Evolutionary conservation across 2,113 vertebrate species (phyloP), one percentile per base, ranked within the genome.

Genomic region (Diphyllodes magnificus): DNA sequence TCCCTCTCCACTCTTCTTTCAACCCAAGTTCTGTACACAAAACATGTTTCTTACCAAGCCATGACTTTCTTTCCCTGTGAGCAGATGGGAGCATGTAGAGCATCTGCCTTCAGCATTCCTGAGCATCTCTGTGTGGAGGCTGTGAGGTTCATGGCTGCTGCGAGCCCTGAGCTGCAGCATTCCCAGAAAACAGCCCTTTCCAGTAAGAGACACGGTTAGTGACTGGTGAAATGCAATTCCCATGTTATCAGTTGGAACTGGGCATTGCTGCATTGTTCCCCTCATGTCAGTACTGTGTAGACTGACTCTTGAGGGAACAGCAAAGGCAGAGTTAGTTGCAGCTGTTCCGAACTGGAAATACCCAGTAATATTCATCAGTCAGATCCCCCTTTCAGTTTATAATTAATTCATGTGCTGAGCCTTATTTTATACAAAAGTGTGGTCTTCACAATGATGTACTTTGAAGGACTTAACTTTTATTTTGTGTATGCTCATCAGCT

Each of bases 391-490:
- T 89, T 86, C 89, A 37, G 30, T 14, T 83, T 66, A 51, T 81
- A 78, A 96, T 83, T 84, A 90, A 93, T 95, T 93, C 64, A 33
- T 75, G 56, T 75, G 53, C 8, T 88, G 71, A 90, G 64, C 90
- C 88, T 77, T 80, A 35, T 51, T 75, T 92, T 90, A 68, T 56
- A 37, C 13, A 35, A n/a, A 79, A 72, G 28, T 30, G 25, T 80
- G 21, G 15, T 59, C 30, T 17, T 92, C 35, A 28, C 66, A 56
- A 0, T 30, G 28, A 53, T 70, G 63, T 66, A 45, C 71, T 94
- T 80, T 82, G 78, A 85, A 73, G 84, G 82, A 31, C 42, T 93
- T 66, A 63, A 73, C 51, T 95, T 88, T 61, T 61, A 54, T 60
- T 90, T 78, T 60, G 40, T 70, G 40, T 83, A 4, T 54, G 56